Base-by-base conservation (phyloP, 2,888 invertebrate species). In the Cataglyphis albicans region DNA sequence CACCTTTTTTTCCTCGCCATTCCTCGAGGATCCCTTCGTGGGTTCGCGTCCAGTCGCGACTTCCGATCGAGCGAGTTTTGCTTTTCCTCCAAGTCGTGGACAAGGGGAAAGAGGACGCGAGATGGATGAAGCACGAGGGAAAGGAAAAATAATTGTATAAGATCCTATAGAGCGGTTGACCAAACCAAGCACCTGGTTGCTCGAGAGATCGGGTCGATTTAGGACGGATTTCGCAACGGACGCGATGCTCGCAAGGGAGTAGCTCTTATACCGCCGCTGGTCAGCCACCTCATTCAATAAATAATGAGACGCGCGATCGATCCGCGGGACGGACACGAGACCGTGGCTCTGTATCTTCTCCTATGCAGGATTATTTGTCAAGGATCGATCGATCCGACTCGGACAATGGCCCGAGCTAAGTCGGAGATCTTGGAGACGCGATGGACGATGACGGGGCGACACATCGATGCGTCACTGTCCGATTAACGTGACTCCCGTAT, bases 401-500 rank as follows among this genome's bases (percentile, higher is more conserved):
- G 48, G 52, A 38, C 70, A 70, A 68, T 81, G 48, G 57, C 61
- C 41, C 44, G 83, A 25, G 81, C 81, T 7, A 84, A 29, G 35
- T n/a, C 57, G 32, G 1, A 10, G 52, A 78, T 61, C 75, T 57
- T 61, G 29, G 29, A 63, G 25, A 63, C 41, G 65, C 52, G 84
- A 65, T 15, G 41, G 41, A 57, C 35, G 67, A 72, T 32, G 81
- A 57, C 80, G 75, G 9, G 72, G 9, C 41, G 35, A 52, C 32
- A 35, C 10, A 29, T 12, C 87, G 88, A 91, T 91, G 84, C 84
- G 85, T 91, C 91, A 91, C 84, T 89, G 88, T 90, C 90, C 86
- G 88, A 91, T 91, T 86, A 91, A 87, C 84, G 63, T 35, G 59
- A 59, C 65, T 32, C 75, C 41, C 38, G n/a, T 44, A 38, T 75